Base-by-base conservation (phyloP, 1,140 invertebrate genomes). In the Sweltsa coloradensis region DNA sequence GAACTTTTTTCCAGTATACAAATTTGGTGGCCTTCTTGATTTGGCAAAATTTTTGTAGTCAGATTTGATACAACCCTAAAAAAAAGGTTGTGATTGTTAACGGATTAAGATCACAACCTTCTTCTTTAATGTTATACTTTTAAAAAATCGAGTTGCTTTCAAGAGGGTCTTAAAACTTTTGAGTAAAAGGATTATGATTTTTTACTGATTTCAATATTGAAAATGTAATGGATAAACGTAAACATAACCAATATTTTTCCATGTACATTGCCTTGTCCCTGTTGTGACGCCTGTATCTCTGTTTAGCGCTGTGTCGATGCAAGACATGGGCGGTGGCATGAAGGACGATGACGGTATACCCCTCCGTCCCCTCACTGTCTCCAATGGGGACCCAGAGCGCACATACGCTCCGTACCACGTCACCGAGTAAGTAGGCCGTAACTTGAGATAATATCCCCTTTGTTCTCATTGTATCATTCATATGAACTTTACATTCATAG, bases 301-400 rank as follows among this genome's bases (percentile, higher is more conserved):
- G 6, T 41, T 19, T 41, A 60, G 57, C 53, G 52, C 48, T 13
- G 49, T 56, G 25, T 56, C 58, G 18, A 50, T 56, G 47, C 52
- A 55, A 50, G 56, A 58, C 25, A 41, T 50, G 27, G 49, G 41
- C 9, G n/a, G n/a, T n/a, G 44, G 40, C 24, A 39, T 16, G 34
- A 56, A 56, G 49, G 74, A 72, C 47, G 85, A 87, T 57, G 60
- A 60, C 31, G 78, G 75, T 55, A 87, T 89, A 60, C 85, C 84
- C 16, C 63, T 89, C 55, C 70, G 82, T 49, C 81, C 85, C 22
- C 66, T 89, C 26, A 74, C 80, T 53, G 42, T 47, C 31, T 53
- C 53, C 41, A 82, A 80, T 56, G 75, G 76, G 22, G 78, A 80
- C 57, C 67, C 72, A 24, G 70, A 77, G 39, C 73, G 69, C 57